Evolutionary conservation across 2,888 invertebrate species (phyloP).

Genomic region (Drosophila greeni): DNA sequence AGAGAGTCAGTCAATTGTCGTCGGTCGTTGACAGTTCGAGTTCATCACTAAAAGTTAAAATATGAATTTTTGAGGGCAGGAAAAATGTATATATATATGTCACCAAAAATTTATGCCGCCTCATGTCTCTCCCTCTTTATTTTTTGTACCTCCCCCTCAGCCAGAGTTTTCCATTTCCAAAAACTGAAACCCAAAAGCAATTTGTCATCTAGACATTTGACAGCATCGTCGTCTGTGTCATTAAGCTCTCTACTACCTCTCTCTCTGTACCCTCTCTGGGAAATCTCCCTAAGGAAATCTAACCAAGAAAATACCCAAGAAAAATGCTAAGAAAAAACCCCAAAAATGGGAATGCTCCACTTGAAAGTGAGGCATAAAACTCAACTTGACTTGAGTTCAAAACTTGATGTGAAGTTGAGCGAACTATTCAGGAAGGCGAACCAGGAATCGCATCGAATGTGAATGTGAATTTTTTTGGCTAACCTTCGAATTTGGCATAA

Average conservation of each 20-base stretch:
- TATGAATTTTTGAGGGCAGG: constrained; percentile 21
- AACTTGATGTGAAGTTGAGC: constrained; percentile 27
- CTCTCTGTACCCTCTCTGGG: neutral
- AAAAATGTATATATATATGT: constrained; percentile 19
- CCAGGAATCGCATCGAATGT: constrained; percentile 3
- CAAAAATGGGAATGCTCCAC: constrained; percentile 28
- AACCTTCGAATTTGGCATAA: constrained; percentile 50
- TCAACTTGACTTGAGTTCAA: constrained; percentile 11
- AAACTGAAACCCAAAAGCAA: constrained; percentile 31
- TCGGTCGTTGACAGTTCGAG: constrained; percentile 21
- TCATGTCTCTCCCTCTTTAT: constrained; percentile 21
- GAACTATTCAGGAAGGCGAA: constrained; percentile 43
- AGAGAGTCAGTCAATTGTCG: constrained; percentile 20
- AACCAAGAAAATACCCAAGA: too few species aligned
- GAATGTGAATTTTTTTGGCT: constrained; percentile 31
- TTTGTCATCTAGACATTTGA: constrained; percentile 51
- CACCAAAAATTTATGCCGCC: constrained; percentile 39
- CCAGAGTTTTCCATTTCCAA: constrained; percentile 5
- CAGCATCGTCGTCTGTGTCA: constrained; percentile 50
- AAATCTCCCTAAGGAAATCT: constrained; percentile 16
- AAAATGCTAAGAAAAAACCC: constrained; percentile 1
- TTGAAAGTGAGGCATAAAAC: constrained; percentile 38
- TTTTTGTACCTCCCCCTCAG: neutral
- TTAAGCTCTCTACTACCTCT: constrained; percentile 26
- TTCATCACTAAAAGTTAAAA: constrained; percentile 36